Conservation (phyloP, 2,888 invertebrate species). For the Agrochola litura region DNA sequence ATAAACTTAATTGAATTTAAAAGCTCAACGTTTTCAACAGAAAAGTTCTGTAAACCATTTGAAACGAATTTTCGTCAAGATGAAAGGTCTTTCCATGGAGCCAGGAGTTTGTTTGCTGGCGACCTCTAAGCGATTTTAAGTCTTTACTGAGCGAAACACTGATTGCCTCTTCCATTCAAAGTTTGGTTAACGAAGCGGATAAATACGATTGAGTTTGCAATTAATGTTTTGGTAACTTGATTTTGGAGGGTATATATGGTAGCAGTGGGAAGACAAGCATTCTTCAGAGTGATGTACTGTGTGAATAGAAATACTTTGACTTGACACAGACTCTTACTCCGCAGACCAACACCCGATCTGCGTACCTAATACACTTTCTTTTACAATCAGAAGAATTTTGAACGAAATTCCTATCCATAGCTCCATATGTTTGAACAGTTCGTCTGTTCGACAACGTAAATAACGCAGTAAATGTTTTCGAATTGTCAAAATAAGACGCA, state of each 20-base stretch:
- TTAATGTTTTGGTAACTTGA: constrained; percentile 41
- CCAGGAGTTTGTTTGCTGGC: constrained; percentile 37
- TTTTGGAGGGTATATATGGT: constrained; percentile 12
- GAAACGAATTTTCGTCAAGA: constrained; percentile 31
- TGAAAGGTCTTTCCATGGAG: constrained; percentile 43
- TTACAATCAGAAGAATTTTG: no score
- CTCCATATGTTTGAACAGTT: no score
- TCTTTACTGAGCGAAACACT: constrained; percentile 33
- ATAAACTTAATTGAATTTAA: constrained; percentile 57
- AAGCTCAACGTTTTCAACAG: constrained; percentile 28
- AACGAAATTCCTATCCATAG: no score
- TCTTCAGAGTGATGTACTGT: background rate
- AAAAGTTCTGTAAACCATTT: constrained; percentile 47
- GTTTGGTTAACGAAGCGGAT: constrained; percentile 34
- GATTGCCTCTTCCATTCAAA: constrained; percentile 40
- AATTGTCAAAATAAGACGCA: no score
- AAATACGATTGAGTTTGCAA: constrained; percentile 39
- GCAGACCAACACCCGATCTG: no score
- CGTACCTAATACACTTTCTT: no score
- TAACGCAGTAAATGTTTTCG: no score
- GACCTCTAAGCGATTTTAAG: constrained; percentile 52
- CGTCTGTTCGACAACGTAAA: no score
- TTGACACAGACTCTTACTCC: background rate
- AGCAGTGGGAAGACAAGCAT: background rate
- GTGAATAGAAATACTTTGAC: background rate